A percentile compares a stretch with the other conserved stretches of the same genome.
phyloP scores from a whole-genome alignment of 2,113 vertebrate species.

The Globicephala melas region DNA sequence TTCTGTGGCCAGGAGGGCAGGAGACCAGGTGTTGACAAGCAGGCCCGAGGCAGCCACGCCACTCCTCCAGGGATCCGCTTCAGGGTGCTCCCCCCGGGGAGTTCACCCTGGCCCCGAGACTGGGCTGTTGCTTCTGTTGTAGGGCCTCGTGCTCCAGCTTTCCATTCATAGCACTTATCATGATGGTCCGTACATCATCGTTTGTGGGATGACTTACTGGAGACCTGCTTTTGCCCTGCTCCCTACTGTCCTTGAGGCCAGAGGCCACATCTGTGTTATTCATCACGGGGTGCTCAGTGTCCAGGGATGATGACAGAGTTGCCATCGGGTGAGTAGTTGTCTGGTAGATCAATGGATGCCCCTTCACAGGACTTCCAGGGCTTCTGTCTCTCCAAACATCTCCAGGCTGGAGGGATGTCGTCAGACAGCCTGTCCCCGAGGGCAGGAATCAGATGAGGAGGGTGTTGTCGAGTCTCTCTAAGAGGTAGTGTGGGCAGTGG shows the following conservation, averaged over 20 bases:
- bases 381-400: not conserved
- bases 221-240: not conserved
- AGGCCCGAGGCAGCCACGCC: rapidly evolving
- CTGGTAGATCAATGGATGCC: not conserved
- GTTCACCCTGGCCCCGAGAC: not conserved
- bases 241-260: not conserved
- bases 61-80: rapidly evolving
- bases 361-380: not conserved
- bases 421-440: not conserved
- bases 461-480: not conserved
- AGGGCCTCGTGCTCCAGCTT: too few species aligned
- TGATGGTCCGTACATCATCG: not conserved
- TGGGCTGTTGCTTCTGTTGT: rapidly evolving
- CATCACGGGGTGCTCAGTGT: rapidly evolving
- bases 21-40: not conserved
- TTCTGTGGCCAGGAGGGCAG: rapidly evolving
- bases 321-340: rapidly evolving
- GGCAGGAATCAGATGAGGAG: not conserved
- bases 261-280: not conserved
- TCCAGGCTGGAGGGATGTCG: not conserved
- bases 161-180: rapidly evolving
- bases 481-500: not conserved
- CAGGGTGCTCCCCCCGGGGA: rapidly evolving
- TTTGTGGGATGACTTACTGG: rapidly evolving
- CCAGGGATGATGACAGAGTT: not conserved